These are phyloP conservation scores for Psittacula echo DNA, from an alignment of 2,797 vertebrate species.

Conservation along the genomic window DNA sequence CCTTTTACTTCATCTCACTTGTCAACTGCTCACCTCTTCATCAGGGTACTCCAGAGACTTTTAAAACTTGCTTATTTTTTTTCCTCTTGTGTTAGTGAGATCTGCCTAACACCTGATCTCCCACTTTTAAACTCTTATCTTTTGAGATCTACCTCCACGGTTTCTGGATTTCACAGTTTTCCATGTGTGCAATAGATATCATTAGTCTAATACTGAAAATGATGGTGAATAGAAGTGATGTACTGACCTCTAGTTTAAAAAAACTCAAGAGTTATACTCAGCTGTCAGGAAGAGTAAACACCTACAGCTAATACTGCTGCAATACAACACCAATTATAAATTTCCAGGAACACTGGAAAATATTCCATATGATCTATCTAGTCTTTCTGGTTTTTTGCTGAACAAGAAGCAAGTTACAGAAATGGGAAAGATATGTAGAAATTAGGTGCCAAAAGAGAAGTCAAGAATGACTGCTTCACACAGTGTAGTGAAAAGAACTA, in stretches of 20 bases:
- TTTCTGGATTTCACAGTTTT: neutral
- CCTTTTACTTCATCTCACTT: neutral
- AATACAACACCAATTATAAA: neutral
- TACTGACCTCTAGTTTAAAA: neutral
- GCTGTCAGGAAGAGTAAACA: neutral
- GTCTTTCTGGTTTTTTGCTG: neutral
- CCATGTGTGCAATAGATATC: neutral
- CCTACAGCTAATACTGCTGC: neutral
- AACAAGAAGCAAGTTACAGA: neutral
- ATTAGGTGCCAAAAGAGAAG: constrained; percentile 1
- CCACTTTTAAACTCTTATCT: neutral
- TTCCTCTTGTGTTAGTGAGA: neutral
- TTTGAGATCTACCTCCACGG: neutral
- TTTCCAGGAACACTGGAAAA: neutral
- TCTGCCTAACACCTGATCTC: neutral
- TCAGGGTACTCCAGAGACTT: neutral
- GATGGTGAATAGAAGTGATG: neutral
- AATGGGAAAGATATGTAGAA: neutral
- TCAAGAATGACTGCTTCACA: neutral
- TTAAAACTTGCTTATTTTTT: neutral
- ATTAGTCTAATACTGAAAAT: neutral
- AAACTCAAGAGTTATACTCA: neutral
- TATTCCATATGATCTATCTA: neutral
- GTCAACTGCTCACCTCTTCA: neutral
- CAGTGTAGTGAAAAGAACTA: constrained; percentile 19